Evolutionary conservation across 2,888 invertebrate genomes (phyloP).

Genomic region (Apodemia duryi): DNA sequence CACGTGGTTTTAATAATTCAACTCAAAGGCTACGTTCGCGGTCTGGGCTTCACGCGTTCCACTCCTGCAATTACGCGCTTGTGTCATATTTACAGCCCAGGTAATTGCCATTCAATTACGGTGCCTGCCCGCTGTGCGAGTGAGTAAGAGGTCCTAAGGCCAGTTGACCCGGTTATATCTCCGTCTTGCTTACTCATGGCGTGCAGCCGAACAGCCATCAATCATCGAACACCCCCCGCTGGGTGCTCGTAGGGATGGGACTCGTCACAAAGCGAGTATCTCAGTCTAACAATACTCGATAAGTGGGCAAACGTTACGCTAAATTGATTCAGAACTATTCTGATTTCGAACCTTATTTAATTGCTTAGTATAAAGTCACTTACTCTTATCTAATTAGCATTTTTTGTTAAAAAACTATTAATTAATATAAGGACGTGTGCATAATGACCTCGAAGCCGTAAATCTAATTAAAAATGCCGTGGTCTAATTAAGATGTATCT

Average conservation of each 20-base stretch:
- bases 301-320: slow-evolving; percentile 71
- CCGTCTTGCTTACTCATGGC: slow-evolving; percentile 48
- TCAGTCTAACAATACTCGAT: slow-evolving; percentile 68
- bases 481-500: slow-evolving; percentile 30
- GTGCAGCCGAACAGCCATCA: slow-evolving; percentile 71
- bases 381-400: slow-evolving; percentile 14
- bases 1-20: slow-evolving; percentile 67
- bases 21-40: slow-evolving; percentile 59
- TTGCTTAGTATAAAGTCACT: slow-evolving; percentile 19
- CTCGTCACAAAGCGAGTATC: slow-evolving; percentile 64
- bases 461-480: slow-evolving; percentile 4
- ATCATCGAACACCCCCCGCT: slow-evolving; percentile 75
- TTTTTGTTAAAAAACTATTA: slow-evolving; percentile 27
- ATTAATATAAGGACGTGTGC: slow-evolving; percentile 3
- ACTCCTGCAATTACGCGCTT: slow-evolving; percentile 78
- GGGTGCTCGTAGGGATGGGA: slow-evolving; percentile 71
- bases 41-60: slow-evolving; percentile 66
- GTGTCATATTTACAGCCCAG: slow-evolving; percentile 80
- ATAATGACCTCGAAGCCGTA: slow-evolving; percentile 4
- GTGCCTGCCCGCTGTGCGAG: slow-evolving; percentile 60
- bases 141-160: slow-evolving; percentile 44
- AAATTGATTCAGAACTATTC: slow-evolving; percentile 67
- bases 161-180: slow-evolving; percentile 29
- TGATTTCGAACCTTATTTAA: slow-evolving; percentile 54
- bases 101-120: slow-evolving; percentile 80